phyloP scores from a whole-genome alignment of 2,113 vertebrate species.

The Leucopternis melanops region DNA sequence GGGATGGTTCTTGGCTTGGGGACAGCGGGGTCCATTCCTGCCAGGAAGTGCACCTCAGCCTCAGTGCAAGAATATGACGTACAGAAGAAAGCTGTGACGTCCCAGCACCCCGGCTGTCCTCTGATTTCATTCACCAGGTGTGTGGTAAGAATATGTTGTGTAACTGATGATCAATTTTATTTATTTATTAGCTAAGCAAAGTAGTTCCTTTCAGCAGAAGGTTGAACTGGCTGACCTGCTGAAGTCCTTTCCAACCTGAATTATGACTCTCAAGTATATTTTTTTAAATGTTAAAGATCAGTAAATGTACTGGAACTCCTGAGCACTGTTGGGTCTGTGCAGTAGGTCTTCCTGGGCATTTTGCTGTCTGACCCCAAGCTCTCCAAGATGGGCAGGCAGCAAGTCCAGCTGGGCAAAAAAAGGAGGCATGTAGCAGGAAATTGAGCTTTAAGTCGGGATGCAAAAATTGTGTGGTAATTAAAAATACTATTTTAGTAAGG shows the following conservation, averaged over 20 bases:
- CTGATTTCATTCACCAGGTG: neutral
- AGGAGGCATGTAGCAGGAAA: neutral
- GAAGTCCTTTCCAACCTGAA: neutral
- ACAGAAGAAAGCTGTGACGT: neutral
- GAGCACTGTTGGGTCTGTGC: neutral
- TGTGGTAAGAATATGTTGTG: neutral
- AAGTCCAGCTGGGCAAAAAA: neutral
- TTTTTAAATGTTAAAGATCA: neutral
- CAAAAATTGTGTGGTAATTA: neutral
- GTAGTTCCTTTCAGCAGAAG: neutral
- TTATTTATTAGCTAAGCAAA: neutral
- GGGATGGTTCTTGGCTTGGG: neutral
- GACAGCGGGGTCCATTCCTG: rapidly evolving
- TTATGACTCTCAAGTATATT: neutral
- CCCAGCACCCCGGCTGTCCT: neutral
- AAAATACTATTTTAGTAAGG: neutral
- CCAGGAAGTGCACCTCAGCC: neutral
- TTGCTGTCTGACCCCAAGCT: neutral
- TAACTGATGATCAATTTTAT: neutral
- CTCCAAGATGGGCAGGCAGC: neutral
- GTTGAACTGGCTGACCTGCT: neutral
- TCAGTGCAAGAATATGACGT: neutral
- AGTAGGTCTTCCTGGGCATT: neutral
- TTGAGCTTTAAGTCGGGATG: neutral
- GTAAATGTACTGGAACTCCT: neutral